Evolutionary conservation across 2,113 vertebrate species (phyloP).

Genomic region (Chaetodon trifascialis): DNA sequence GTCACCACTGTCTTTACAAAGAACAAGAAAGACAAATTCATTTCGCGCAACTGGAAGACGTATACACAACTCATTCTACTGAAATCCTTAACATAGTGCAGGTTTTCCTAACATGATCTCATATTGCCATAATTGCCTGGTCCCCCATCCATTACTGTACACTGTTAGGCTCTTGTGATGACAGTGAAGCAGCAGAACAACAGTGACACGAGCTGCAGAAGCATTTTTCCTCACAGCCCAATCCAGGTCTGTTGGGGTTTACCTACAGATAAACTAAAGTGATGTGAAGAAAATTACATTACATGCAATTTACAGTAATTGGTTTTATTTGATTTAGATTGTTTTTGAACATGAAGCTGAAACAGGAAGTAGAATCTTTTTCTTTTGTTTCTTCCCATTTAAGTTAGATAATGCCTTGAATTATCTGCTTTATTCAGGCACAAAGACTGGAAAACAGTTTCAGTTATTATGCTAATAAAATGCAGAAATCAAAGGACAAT

Average conservation of each 20-base stretch:
- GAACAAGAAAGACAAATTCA: not conserved
- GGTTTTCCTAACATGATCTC: no score
- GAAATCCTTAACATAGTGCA: no score
- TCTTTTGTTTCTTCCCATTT: not conserved
- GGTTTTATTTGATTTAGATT: not conserved
- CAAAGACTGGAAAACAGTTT: not conserved
- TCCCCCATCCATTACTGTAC: no score
- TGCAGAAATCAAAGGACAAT: constrained; percentile 16
- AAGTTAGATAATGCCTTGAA: not conserved
- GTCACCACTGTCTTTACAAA: not conserved
- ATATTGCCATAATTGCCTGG: no score
- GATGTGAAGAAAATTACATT: not conserved
- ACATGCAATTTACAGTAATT: not conserved
- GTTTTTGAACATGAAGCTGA: no score
- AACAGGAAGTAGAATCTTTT: not conserved
- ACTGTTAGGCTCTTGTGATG: no score
- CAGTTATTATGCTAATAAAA: constrained; percentile 8
- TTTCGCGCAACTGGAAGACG: not conserved
- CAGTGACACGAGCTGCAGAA: no score
- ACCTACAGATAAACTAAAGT: not conserved
- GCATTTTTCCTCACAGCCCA: no score
- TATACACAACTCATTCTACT: no score
- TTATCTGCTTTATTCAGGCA: not conserved
- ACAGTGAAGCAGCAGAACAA: no score
- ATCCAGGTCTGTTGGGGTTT: not conserved